Conservation (phyloP, 2,113 vertebrate species). For the Eurypyga helias region DNA sequence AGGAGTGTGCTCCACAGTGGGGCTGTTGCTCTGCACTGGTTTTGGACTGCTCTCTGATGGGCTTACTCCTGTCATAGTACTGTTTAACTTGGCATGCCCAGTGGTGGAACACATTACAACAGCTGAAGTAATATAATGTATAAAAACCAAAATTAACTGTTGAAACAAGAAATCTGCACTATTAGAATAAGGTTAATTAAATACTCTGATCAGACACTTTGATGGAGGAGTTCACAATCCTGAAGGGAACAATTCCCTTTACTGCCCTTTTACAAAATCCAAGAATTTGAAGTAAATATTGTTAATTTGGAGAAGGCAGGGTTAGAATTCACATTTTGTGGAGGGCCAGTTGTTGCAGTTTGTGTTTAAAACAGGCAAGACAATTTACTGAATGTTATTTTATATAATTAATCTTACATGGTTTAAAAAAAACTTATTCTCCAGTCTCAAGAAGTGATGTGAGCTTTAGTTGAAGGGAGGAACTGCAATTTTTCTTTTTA, state of each 20-base stretch:
- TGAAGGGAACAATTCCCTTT: background rate
- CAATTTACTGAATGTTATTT: background rate
- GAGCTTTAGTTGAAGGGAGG: background rate
- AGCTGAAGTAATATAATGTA: background rate
- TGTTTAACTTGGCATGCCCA: background rate
- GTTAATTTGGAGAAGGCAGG: background rate
- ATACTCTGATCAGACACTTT: background rate
- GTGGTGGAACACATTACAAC: background rate
- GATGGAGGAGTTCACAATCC: background rate
- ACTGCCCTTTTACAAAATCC: background rate
- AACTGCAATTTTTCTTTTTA: background rate
- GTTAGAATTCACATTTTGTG: background rate
- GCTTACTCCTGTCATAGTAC: background rate
- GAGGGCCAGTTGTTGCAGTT: accelerated
- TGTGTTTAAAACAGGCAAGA: background rate
- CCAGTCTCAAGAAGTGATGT: background rate
- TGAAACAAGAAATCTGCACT: background rate
- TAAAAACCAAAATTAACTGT: background rate
- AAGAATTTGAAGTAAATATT: background rate
- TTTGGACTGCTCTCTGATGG: background rate
- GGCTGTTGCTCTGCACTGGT: background rate
- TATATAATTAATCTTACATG: background rate
- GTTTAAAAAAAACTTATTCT: background rate
- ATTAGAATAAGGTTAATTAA: background rate
- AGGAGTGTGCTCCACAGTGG: background rate